These are phyloP conservation scores for Arenicola marina DNA, from an alignment of 2,888 invertebrate genomes.

Conservation along the genomic window DNA sequence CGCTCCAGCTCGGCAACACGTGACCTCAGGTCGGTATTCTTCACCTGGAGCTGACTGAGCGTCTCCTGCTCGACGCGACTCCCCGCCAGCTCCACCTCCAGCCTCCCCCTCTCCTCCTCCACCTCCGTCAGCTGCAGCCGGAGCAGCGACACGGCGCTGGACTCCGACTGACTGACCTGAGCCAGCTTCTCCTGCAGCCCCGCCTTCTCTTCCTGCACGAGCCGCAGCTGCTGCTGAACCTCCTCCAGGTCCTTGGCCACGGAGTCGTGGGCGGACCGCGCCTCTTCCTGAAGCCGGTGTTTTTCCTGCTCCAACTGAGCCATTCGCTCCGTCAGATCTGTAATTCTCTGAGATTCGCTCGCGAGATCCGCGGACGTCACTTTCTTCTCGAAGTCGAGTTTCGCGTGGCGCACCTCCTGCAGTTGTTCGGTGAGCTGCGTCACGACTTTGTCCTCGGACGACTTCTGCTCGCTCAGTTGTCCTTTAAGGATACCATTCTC, in stretches of 20 bases:
- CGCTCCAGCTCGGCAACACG: constrained; percentile 44
- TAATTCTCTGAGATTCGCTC: too few relatives aligned
- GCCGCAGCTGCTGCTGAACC: constrained; percentile 2
- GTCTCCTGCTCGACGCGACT: neutral
- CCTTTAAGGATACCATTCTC: too few relatives aligned
- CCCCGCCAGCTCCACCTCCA: constrained; percentile 21
- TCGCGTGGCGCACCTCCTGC: too few relatives aligned
- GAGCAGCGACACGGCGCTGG: neutral
- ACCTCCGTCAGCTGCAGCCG: neutral
- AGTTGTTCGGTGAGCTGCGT: too few relatives aligned
- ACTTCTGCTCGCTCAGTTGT: too few relatives aligned
- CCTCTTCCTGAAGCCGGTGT: too few relatives aligned
- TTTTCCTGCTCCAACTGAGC: too few relatives aligned
- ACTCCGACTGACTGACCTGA: neutral
- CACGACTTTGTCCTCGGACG: too few relatives aligned
- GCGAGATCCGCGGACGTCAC: too few relatives aligned
- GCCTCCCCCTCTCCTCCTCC: constrained; percentile 24
- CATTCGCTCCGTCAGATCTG: too few relatives aligned
- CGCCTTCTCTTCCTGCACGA: neutral
- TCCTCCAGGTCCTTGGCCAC: constrained; percentile 11
- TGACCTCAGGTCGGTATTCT: constrained; percentile 27
- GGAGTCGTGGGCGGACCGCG: constrained; percentile 23
- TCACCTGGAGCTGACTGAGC: constrained; percentile 22
- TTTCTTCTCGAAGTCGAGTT: too few relatives aligned
- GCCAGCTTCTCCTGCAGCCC: neutral